Conservation (phyloP, 2,888 invertebrate species). For the Drosophila setosimentum region DNA sequence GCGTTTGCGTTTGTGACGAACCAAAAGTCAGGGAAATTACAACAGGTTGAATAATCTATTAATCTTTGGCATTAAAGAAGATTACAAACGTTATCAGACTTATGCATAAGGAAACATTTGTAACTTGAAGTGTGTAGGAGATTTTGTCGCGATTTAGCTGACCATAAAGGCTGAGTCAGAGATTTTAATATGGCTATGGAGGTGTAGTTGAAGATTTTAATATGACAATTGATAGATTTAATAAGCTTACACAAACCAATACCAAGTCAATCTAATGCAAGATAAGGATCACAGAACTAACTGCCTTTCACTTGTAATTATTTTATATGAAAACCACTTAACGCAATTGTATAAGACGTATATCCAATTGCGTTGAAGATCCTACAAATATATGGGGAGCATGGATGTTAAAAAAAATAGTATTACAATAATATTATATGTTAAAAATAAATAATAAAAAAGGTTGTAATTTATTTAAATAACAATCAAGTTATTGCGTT, state of each 20-base stretch:
- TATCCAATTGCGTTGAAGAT: background rate
- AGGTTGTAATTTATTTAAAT: background rate
- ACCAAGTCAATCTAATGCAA: background rate
- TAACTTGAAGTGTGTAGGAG: background rate
- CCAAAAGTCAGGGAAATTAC: conserved; percentile 1
- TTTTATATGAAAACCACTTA: background rate
- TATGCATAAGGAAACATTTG: conserved; percentile 3
- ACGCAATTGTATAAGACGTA: no score
- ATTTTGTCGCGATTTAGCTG: background rate
- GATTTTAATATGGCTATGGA: background rate
- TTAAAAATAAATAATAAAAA: background rate
- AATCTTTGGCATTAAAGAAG: conserved; percentile 8
- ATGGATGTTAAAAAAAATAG: background rate
- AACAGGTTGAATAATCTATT: conserved; percentile 17
- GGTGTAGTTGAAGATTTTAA: background rate
- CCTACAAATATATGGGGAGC: background rate
- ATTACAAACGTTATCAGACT: background rate
- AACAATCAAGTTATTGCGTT: background rate
- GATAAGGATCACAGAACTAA: background rate
- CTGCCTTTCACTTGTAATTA: no score
- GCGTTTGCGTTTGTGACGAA: conserved; percentile 15
- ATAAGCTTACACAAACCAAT: background rate
- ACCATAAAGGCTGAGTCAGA: background rate
- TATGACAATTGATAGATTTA: background rate
- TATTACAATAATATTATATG: background rate